Conservation (phyloP, 2,888 invertebrate species). For the Drosophila engyochracea region DNA sequence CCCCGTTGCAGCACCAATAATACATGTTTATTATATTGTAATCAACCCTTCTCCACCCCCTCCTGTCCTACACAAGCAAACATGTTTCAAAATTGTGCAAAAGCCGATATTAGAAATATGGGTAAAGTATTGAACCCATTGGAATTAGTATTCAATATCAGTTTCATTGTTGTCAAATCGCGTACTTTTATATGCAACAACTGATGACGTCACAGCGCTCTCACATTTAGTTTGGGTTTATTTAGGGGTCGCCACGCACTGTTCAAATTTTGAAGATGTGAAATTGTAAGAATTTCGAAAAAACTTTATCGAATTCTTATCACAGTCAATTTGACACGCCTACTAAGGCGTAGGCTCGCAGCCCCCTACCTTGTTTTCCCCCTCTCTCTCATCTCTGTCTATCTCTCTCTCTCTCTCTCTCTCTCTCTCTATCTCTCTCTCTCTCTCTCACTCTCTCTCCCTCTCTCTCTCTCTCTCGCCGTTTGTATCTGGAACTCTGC, state of each 20-base stretch:
- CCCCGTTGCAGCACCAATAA: slow-evolving; percentile 12
- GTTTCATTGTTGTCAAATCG: slow-evolving; percentile 1
- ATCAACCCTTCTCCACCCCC: not conserved
- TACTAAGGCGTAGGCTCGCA: slow-evolving; percentile 16
- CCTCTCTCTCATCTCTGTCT: slow-evolving; percentile 19
- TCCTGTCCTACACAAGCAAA: not conserved
- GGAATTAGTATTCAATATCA: not conserved
- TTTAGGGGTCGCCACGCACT: slow-evolving; percentile 9
- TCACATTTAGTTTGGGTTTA: not conserved
- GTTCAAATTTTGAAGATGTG: slow-evolving; percentile 14
- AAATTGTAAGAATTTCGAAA: slow-evolving; percentile 10
- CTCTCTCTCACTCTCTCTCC: slow-evolving; percentile 10
- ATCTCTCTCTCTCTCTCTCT: slow-evolving; percentile 3
- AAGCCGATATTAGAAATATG: not conserved
- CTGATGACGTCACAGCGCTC: slow-evolving; percentile 18
- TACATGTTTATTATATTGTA: slow-evolving; percentile 4
- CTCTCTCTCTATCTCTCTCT: slow-evolving; percentile 18
- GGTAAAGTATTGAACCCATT: not conserved
- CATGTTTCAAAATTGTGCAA: slow-evolving; percentile 4
- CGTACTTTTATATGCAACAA: slow-evolving; percentile 16
- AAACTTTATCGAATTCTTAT: slow-evolving; percentile 30
- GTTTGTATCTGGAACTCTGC: slow-evolving; percentile 20
- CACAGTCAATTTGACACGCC: slow-evolving; percentile 40
- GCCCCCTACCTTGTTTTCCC: not conserved
- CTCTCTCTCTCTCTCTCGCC: slow-evolving; percentile 21